Evolutionary conservation across 2,888 invertebrate species (phyloP).

Genomic region (Spilarctia lutea): DNA sequence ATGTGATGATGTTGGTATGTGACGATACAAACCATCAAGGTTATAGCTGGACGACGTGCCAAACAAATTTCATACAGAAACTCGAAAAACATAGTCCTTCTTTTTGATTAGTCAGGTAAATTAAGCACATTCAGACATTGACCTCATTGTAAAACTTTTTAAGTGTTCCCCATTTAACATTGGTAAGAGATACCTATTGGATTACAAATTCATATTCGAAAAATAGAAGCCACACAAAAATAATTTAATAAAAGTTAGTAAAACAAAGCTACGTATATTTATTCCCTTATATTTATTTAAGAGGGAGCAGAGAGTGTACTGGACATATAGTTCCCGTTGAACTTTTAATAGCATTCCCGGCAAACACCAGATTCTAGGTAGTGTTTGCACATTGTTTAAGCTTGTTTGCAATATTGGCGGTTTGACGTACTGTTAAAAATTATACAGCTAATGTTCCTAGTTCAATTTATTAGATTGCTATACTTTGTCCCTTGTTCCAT

Average conservation of each 20-base stretch:
- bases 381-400: slow-evolving; percentile 25
- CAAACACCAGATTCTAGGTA: slow-evolving; percentile 17
- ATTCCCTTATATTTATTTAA: not conserved
- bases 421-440: slow-evolving; percentile 11
- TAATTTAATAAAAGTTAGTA: not conserved
- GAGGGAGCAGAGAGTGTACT: not conserved
- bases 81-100: not conserved
- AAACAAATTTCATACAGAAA: not conserved
- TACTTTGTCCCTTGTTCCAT: too few relatives aligned
- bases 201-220: not conserved
- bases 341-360: not conserved
- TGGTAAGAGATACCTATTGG: not conserved
- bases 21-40: too few relatives aligned
- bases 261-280: not conserved
- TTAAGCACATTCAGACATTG: not conserved
- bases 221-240: not conserved
- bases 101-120: not conserved
- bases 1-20: too few relatives aligned
- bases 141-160: not conserved
- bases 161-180: not conserved
- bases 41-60: not conserved
- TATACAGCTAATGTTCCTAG: not conserved
- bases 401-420: slow-evolving; percentile 20
- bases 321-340: not conserved
- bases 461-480: too few relatives aligned